These are phyloP conservation scores for Lycocerus yunnanus DNA, from an alignment of 2,888 invertebrate species.

Conservation along the genomic window DNA sequence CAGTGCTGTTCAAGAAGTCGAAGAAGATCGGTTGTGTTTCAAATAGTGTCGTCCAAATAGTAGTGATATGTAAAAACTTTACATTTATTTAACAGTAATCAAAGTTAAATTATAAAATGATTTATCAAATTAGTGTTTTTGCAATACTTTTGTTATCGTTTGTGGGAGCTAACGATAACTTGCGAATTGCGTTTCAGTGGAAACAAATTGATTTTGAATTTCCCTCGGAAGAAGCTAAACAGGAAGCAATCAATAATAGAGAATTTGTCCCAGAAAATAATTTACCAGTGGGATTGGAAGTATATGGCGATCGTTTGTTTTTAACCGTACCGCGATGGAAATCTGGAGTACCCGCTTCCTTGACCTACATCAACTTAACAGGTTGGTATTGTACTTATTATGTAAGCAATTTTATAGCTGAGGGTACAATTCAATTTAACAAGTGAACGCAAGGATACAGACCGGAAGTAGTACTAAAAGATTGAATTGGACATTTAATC, in stretches of 20 bases:
- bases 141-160: constrained; percentile 1
- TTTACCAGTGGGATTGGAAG: constrained; percentile 75
- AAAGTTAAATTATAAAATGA: background rate
- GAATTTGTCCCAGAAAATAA: constrained; percentile 72
- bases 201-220: constrained; percentile 73
- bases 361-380: constrained; percentile 73
- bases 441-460: background rate
- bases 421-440: background rate
- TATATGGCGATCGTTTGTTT: constrained; percentile 70
- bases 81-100: background rate
- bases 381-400: constrained; percentile 56
- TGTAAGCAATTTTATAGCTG: background rate
- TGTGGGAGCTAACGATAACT: constrained; percentile 63
- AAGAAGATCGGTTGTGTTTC: background rate
- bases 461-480: background rate
- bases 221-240: constrained; percentile 60
- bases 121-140: background rate
- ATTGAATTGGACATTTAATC: background rate
- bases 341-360: constrained; percentile 73
- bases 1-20: background rate
- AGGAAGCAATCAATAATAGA: constrained; percentile 63
- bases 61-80: background rate
- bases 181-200: constrained; percentile 74
- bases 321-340: constrained; percentile 78
- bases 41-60: background rate